A percentile compares a stretch with the other conserved stretches of the same genome.
These are phyloP conservation scores for Halichondria panicea DNA, from an alignment of 37 sponge, comb jelly and placozoan genomes.

Conservation along the genomic window DNA sequence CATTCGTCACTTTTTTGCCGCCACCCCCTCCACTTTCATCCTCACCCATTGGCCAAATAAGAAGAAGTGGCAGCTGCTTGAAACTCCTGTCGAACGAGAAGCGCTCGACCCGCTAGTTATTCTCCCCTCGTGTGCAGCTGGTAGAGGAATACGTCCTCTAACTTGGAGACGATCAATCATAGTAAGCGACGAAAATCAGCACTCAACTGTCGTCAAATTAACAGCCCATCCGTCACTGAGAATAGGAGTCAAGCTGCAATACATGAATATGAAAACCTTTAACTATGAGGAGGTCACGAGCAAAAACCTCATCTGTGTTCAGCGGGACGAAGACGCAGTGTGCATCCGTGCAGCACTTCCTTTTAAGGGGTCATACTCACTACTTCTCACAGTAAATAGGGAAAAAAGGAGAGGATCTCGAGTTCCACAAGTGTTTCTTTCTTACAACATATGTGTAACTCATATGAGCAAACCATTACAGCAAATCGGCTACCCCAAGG, in stretches of 20 bases:
- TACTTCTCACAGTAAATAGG: too few species aligned
- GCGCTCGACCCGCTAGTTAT: background rate
- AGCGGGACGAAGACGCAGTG: too few species aligned
- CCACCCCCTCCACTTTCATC: conserved; percentile 13
- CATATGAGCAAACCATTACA: background rate
- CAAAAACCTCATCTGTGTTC: too few species aligned
- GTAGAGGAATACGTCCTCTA: background rate
- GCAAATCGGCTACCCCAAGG: conserved; percentile 2
- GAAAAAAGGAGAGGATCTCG: too few species aligned
- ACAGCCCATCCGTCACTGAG: too few species aligned
- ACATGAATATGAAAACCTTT: too few species aligned
- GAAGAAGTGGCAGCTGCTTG: conserved; percentile 7
- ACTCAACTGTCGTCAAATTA: too few species aligned
- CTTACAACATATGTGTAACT: too few species aligned
- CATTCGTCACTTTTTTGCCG: conserved; percentile 18
- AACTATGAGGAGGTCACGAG: too few species aligned
- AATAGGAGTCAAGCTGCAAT: too few species aligned
- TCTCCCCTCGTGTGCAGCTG: background rate
- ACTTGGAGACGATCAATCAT: background rate
- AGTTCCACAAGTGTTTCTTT: too few species aligned
- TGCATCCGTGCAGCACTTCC: background rate
- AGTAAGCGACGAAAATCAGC: too few species aligned
- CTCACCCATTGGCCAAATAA: conserved; percentile 34
- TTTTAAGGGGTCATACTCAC: background rate
- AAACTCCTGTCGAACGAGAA: background rate